Conservation (phyloP, 2,113 vertebrate genomes). For the Pica pica region DNA sequence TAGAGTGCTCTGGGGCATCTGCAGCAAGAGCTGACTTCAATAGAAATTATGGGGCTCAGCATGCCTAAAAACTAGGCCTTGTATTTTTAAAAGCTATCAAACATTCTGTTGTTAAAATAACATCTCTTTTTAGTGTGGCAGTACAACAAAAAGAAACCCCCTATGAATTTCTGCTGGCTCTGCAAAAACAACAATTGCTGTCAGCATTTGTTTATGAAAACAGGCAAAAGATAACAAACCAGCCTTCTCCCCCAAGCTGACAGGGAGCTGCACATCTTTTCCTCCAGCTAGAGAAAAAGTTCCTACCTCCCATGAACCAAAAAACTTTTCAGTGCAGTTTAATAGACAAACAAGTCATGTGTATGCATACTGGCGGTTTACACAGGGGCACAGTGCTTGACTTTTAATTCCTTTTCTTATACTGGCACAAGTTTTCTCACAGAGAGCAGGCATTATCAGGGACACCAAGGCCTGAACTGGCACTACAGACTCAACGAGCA, state of each 20-base stretch:
- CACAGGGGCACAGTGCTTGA: not conserved
- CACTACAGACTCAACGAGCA: not conserved
- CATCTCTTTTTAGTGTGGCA: not conserved
- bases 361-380: not conserved
- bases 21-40: not conserved
- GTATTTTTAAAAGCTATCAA: conserved; percentile 21
- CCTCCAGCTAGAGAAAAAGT: not conserved
- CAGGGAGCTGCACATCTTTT: not conserved
- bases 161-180: conserved; percentile 6
- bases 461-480: not conserved
- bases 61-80: not conserved
- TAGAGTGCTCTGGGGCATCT: not conserved
- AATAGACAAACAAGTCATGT: not conserved
- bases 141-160: not conserved
- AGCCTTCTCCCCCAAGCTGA: not conserved
- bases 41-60: not conserved
- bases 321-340: not conserved
- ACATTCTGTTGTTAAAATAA: not conserved
- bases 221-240: conserved; percentile 20
- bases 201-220: not conserved
- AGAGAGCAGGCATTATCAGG: not conserved
- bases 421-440: not conserved
- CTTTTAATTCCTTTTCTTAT: not conserved
- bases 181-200: conserved; percentile 2
- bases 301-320: not conserved